Evolutionary conservation across 2,113 vertebrate genomes (phyloP).

Genomic region (Hyaena hyaena): DNA sequence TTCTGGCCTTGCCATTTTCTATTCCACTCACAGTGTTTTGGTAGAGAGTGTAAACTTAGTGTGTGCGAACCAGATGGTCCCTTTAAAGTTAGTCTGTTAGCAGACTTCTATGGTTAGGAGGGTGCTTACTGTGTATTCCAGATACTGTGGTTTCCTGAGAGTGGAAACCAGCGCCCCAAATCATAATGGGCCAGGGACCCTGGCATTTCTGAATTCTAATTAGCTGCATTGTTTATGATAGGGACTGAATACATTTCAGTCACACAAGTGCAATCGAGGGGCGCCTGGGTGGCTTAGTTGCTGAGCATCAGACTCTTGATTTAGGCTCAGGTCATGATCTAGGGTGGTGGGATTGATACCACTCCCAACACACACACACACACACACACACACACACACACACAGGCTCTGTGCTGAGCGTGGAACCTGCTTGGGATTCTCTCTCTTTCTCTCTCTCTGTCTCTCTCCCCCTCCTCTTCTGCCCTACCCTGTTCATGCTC

Average conservation of each 20-base stretch:
- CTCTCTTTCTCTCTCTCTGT: too few relatives aligned
- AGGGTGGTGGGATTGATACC: too few relatives aligned
- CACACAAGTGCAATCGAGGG: neutral
- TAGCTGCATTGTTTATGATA: neutral
- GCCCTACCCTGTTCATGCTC: too few relatives aligned
- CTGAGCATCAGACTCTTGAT: too few relatives aligned
- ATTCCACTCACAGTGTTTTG: neutral
- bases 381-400: too few relatives aligned
- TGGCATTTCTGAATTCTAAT: neutral
- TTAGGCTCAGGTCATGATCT: too few relatives aligned
- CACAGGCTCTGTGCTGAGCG: too few relatives aligned
- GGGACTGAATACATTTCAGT: neutral
- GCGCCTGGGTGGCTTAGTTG: too few relatives aligned
- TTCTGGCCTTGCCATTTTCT: neutral
- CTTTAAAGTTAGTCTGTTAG: neutral
- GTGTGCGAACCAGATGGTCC: neutral
- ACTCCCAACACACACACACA: too few relatives aligned
- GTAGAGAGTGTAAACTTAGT: neutral
- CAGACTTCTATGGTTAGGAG: neutral
- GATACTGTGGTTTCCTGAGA: neutral
- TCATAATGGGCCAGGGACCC: neutral
- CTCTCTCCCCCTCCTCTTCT: too few relatives aligned
- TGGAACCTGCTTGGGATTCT: too few relatives aligned
- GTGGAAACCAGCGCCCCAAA: neutral
- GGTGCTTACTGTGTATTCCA: too few relatives aligned